Evolutionary conservation across 2,797 vertebrate species (phyloP).

Genomic region (Bradypodion ventrale): DNA sequence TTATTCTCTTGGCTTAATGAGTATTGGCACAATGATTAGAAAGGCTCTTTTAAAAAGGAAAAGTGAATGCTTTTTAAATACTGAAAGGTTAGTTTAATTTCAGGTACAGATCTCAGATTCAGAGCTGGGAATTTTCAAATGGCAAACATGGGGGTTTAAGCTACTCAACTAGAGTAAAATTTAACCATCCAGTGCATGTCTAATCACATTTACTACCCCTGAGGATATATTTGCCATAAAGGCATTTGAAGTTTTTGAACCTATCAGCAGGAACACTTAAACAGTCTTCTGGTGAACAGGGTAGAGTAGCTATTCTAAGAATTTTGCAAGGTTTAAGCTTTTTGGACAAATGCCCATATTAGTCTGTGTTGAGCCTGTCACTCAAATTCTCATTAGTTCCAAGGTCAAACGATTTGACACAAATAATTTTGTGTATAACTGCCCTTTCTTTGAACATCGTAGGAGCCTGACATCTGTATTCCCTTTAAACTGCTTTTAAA

Average conservation of each 20-base stretch:
- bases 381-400: slow-evolving; percentile 36
- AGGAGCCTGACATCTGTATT: slow-evolving; percentile 16
- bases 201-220: slow-evolving; percentile 34
- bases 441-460: slow-evolving; percentile 29
- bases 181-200: slow-evolving; percentile 27
- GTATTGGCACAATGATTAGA: background rate
- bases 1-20: slow-evolving; percentile 21
- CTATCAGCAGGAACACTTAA: slow-evolving; percentile 39
- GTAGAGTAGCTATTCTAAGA: slow-evolving; percentile 9
- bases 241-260: slow-evolving; percentile 22
- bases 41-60: background rate
- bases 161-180: slow-evolving; percentile 20
- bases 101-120: background rate
- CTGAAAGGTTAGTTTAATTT: slow-evolving; percentile 2
- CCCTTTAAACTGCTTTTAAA: slow-evolving; percentile 33
- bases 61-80: slow-evolving; percentile 38
- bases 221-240: slow-evolving; percentile 31
- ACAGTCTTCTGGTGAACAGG: background rate
- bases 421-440: slow-evolving; percentile 18
- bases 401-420: slow-evolving; percentile 32
- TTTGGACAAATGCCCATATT: slow-evolving; percentile 19
- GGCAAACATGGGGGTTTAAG: slow-evolving; percentile 34
- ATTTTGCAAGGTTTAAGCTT: slow-evolving; percentile 46
- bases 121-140: slow-evolving; percentile 20
- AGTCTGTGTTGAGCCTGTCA: slow-evolving; percentile 14